phyloP scores from a whole-genome alignment of 2,113 vertebrate genomes.

The Halcyon senegalensis region DNA sequence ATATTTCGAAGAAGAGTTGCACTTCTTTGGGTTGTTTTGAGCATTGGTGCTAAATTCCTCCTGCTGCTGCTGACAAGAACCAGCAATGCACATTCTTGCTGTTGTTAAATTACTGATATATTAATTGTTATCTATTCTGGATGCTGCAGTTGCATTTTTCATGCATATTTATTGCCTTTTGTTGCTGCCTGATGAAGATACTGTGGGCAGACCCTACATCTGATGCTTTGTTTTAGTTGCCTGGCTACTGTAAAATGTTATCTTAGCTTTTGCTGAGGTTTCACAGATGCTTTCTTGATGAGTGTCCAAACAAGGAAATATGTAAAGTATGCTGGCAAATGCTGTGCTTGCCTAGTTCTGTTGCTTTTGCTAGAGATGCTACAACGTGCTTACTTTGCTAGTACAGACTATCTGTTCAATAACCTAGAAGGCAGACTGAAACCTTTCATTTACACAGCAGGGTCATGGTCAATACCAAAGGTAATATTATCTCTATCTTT shows the following conservation, averaged over 20 bases:
- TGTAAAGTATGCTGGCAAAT: slow-evolving; percentile 5
- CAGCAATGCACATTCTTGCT: background rate
- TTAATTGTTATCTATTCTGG: slow-evolving; percentile 47
- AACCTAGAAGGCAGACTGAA: background rate
- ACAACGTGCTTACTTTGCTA: background rate
- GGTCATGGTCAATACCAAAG: background rate
- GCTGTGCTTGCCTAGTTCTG: background rate
- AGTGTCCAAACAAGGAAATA: slow-evolving; percentile 34
- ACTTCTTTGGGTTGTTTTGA: background rate
- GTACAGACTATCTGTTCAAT: background rate
- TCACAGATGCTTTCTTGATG: slow-evolving; percentile 49
- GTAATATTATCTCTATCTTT: background rate
- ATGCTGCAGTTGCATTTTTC: slow-evolving; percentile 19
- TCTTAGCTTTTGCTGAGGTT: slow-evolving; percentile 47
- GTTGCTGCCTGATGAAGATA: slow-evolving; percentile 27
- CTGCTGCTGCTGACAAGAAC: background rate
- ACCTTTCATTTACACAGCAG: background rate
- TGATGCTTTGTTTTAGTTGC: slow-evolving; percentile 63
- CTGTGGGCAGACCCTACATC: slow-evolving; percentile 5
- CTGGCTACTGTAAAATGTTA: slow-evolving; percentile 62
- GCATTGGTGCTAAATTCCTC: slow-evolving; percentile 14
- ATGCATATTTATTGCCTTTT: slow-evolving; percentile 37
- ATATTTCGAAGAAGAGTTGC: background rate
- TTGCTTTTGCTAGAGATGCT: slow-evolving; percentile 31
- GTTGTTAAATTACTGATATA: background rate